A percentile compares a stretch with the other conserved stretches of the same genome.
Conservation (phyloP, 2,797 vertebrate genomes). For the Hapalemur alaotrensis region DNA sequence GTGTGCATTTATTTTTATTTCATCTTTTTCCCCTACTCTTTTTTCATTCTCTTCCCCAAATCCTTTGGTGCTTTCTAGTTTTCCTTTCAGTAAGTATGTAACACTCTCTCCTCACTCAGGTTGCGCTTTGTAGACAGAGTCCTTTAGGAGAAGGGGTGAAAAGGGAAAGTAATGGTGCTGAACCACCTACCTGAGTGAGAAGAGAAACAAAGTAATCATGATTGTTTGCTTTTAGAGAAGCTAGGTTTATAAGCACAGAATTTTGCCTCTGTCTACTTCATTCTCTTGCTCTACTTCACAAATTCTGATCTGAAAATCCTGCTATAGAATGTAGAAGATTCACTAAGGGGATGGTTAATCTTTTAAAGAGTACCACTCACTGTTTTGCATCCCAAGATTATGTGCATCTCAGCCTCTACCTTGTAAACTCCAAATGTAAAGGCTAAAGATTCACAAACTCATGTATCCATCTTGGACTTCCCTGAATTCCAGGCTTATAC, state of each 20-base stretch:
- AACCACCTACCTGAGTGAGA: not conserved
- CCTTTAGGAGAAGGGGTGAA: not conserved
- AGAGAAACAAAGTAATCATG: not conserved
- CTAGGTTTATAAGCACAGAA: not conserved
- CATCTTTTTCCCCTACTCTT: not conserved
- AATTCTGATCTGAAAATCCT: not conserved
- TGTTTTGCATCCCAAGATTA: not conserved
- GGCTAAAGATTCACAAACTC: not conserved
- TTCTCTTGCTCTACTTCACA: not conserved
- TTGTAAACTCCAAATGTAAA: not conserved
- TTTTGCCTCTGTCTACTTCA: not conserved
- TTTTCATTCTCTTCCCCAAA: not conserved
- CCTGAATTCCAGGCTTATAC: not conserved
- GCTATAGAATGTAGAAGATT: not conserved
- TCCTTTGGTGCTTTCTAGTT: not conserved
- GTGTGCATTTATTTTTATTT: not conserved
- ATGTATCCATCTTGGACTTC: not conserved
- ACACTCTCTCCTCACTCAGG: not conserved
- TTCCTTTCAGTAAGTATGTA: not conserved
- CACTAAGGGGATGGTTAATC: not conserved
- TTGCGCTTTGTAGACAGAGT: not conserved
- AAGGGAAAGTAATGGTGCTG: not conserved
- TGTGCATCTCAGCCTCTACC: not conserved
- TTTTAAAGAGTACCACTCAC: not conserved
- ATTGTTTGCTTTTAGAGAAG: not conserved